Base-by-base conservation (phyloP, 2,113 vertebrate species). In the Halichoerus grypus region DNA sequence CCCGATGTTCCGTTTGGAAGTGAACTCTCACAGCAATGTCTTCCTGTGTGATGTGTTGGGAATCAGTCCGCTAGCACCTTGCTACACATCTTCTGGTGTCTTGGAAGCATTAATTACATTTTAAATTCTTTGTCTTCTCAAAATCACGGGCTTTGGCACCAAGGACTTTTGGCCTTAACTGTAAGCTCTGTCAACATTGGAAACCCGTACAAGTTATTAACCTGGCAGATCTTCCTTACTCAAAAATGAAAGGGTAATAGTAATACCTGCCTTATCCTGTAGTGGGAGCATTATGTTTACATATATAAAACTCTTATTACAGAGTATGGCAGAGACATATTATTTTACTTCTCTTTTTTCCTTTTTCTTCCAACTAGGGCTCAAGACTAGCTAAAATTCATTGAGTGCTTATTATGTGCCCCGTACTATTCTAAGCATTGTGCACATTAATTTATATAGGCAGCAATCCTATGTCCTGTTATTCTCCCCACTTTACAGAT, bases 51-150 rank as follows among this genome's bases (percentile, higher is more conserved):
- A 65, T 22, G 18, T 36, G 36, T 8, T 49, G 61, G 65, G 72
- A 92, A 88, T 63, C 67, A 15, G 53, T 55, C 49, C 49, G 65
- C 33, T 33, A 33, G n/a, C 59, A 63, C 28, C 46, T 91, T 95
- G 67, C 14, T 24, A 51, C 53, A 26, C 46, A 36, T 63, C 14
- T 51, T 76, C 51, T 46, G 31, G n/a, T 51, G 76, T 82, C 71
- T 94, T 74, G 28, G 77, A 74, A 95, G 77, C 39, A 69, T 83
- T 83, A 88, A 53, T 90, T 81, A 91, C 19, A 76, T 59, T 96
- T 69, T 86, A 76, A 95, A 85, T 93, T 57, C 82, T 65, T 95
- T 95, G 22, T 33, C 88, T 91, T 96, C 88, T 83, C 39, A 94
- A 82, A 96, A 91, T 19, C 53, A 18, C 18, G 59, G 85, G n/a